Conservation (phyloP, 2,113 vertebrate genomes). For the Tyrannus savana region DNA sequence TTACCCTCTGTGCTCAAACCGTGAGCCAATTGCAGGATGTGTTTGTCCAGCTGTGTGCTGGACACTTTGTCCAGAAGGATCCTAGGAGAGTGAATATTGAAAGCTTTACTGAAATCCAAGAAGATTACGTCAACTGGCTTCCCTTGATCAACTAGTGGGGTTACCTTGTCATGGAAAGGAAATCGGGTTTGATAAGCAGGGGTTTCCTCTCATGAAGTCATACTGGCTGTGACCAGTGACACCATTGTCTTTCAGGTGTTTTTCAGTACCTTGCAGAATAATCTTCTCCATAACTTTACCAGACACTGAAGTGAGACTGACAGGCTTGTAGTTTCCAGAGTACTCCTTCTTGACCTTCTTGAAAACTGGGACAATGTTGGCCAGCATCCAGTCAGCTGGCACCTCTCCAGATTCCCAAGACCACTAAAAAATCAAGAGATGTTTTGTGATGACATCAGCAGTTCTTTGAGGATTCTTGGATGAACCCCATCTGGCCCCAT, state of each 20-base stretch:
- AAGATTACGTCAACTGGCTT: neutral
- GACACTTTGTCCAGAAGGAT: neutral
- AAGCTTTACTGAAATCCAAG: neutral
- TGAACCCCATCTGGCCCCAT: neutral
- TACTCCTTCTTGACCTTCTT: neutral
- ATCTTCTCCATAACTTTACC: neutral
- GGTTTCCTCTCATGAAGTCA: neutral
- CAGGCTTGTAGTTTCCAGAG: neutral
- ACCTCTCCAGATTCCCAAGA: neutral
- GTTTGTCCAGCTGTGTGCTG: neutral
- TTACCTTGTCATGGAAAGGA: neutral
- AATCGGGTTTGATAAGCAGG: neutral
- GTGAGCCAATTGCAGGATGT: neutral
- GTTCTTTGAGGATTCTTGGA: neutral
- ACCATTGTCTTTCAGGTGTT: neutral
- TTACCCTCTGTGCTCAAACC: neutral
- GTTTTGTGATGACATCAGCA: neutral
- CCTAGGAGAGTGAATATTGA: neutral
- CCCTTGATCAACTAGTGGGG: neutral
- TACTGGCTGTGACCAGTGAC: neutral
- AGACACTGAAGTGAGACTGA: neutral
- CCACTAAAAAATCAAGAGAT: neutral
- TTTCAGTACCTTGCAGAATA: neutral
- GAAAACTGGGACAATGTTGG: neutral
- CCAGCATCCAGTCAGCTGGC: neutral